phyloP scores from a whole-genome alignment of 2,113 vertebrate species.

The Lamprotornis superbus region DNA sequence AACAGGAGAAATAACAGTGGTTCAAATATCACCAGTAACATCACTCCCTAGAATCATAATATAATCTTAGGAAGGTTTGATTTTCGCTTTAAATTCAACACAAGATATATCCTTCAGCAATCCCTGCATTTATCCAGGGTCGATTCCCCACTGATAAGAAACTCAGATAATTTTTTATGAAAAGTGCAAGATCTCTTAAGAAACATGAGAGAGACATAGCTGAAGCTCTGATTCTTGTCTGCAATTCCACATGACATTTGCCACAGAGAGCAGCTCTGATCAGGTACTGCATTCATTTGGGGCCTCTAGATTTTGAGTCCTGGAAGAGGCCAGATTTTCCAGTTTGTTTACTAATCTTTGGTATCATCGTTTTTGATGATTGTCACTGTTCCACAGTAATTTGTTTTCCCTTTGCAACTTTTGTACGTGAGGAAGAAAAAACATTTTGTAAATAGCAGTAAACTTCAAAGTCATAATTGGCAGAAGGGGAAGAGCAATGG shows the following conservation, averaged over 20 bases:
- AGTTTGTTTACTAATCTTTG: background rate
- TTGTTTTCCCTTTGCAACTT: background rate
- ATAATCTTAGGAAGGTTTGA: background rate
- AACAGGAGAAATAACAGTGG: background rate
- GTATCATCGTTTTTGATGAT: background rate
- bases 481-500: background rate
- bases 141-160: background rate
- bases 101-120: background rate
- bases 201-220: background rate
- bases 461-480: background rate
- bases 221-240: background rate
- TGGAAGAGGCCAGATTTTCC: background rate
- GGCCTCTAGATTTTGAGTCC: background rate
- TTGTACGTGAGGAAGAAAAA: background rate
- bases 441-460: background rate
- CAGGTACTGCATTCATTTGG: background rate
- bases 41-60: background rate
- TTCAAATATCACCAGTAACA: background rate
- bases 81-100: constrained; percentile 8
- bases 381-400: background rate
- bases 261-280: background rate
- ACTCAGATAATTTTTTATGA: background rate
- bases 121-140: background rate
- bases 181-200: background rate
- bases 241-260: background rate